A percentile compares a stretch with the other conserved stretches of the same genome.
Evolutionary conservation across 2,113 vertebrate genomes (phyloP).

Genomic region (Pseudolaguvia tuberculata): DNA sequence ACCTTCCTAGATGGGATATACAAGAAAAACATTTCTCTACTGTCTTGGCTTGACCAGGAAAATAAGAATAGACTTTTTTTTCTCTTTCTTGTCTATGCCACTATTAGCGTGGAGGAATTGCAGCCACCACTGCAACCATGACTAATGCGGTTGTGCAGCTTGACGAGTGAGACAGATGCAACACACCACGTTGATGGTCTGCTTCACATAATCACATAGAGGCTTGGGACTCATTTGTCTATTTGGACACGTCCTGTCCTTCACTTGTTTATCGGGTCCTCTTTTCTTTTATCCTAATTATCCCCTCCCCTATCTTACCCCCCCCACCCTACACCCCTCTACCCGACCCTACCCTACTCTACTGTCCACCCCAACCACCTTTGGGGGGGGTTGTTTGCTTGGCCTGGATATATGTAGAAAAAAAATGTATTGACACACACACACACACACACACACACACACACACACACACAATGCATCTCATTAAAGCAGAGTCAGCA

Average conservation of each 20-base stretch:
- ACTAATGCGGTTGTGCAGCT: constrained; percentile 62
- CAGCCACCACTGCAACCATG: constrained; percentile 48
- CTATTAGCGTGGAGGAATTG: background rate
- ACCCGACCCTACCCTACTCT: too few relatives aligned
- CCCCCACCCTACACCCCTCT: constrained; percentile 26
- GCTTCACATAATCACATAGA: constrained; percentile 69
- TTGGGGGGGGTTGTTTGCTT: too few relatives aligned
- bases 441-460: too few relatives aligned
- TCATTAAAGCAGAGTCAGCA: background rate
- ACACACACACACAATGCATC: too few relatives aligned
- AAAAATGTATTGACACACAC: too few relatives aligned
- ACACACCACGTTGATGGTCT: constrained; percentile 66
- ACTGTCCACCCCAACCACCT: too few relatives aligned
- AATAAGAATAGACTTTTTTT: constrained; percentile 5
- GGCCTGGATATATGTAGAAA: too few relatives aligned
- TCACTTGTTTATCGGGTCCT: constrained; percentile 20
- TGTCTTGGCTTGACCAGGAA: too few relatives aligned
- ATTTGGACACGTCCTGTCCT: constrained; percentile 33
- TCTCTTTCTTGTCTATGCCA: background rate
- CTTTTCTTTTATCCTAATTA: background rate
- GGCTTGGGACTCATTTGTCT: constrained; percentile 53
- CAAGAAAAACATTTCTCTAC: too few relatives aligned
- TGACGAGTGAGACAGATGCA: constrained; percentile 50
- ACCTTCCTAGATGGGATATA: too few relatives aligned
- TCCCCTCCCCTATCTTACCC: background rate